phyloP scores from a whole-genome alignment of 2,888 invertebrate genomes.

The Hemaris fuciformis region DNA sequence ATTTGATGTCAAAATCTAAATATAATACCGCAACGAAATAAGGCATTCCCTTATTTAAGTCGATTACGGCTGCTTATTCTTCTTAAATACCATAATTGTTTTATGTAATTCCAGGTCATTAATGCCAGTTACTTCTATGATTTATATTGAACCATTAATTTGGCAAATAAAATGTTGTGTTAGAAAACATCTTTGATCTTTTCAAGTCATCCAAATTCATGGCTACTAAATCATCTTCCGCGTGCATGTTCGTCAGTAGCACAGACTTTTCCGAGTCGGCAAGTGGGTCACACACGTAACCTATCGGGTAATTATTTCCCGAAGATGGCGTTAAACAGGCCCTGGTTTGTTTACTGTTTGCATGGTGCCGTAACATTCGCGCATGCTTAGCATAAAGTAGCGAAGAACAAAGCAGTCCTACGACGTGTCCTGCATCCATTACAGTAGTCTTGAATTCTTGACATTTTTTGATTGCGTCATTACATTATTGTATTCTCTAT shows the following conservation, averaged over 20 bases:
- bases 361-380: conserved; percentile 37
- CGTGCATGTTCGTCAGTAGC: not conserved
- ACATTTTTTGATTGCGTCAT: not conserved
- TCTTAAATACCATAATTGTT: too few species aligned
- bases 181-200: not conserved
- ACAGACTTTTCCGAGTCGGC: conserved; percentile 10
- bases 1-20: not conserved
- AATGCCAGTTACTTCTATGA: not conserved
- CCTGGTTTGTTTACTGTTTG: conserved; percentile 28
- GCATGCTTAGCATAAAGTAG: conserved; percentile 33
- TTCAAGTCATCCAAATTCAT: not conserved
- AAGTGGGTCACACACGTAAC: conserved; percentile 42
- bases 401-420: conserved; percentile 25
- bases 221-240: not conserved
- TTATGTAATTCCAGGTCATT: not conserved
- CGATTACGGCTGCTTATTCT: too few species aligned
- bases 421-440: conserved; percentile 36
- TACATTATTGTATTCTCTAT: not conserved
- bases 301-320: conserved; percentile 40
- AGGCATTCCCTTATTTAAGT: too few species aligned
- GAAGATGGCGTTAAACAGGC: conserved; percentile 20
- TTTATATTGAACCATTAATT: not conserved
- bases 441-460: not conserved
- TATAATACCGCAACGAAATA: not conserved
- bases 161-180: not conserved